A percentile compares a stretch with the other conserved stretches of the same genome.
phyloP scores from a whole-genome alignment of 2,888 invertebrate species.

The Melanchra persicariae region DNA sequence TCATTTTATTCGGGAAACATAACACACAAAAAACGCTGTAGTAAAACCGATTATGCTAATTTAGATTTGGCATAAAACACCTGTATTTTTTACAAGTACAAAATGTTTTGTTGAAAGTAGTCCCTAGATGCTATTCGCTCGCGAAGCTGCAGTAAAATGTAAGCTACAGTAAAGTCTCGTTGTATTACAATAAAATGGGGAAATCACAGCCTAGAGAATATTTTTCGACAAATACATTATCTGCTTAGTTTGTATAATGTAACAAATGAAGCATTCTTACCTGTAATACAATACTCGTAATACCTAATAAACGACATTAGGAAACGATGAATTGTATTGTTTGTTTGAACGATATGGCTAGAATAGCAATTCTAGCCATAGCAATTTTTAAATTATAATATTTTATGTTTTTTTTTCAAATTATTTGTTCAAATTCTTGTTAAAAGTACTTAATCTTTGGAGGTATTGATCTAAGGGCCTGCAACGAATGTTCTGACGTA shows the following conservation, averaged over 20 bases:
- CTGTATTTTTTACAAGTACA: slow-evolving; percentile 24
- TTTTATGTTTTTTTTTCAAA: too few species aligned
- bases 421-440: too few species aligned
- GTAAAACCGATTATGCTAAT: slow-evolving; percentile 23
- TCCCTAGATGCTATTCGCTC: slow-evolving; percentile 40
- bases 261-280: too few species aligned
- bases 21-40: neutral
- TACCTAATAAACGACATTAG: too few species aligned
- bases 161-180: slow-evolving; percentile 18
- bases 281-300: too few species aligned
- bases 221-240: neutral
- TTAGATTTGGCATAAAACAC: slow-evolving; percentile 23
- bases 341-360: too few species aligned
- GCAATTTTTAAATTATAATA: too few species aligned
- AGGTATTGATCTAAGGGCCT: too few species aligned
- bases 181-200: slow-evolving; percentile 22
- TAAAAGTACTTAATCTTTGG: too few species aligned
- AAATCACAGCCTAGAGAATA: neutral
- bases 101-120: slow-evolving; percentile 31
- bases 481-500: too few species aligned
- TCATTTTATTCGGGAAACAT: neutral
- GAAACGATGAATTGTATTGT: too few species aligned
- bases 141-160: slow-evolving; percentile 26
- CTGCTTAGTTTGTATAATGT: neutral
- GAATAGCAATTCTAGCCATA: too few species aligned